phyloP scores from a whole-genome alignment of 2,797 vertebrate genomes.

The Anguilla obscura region DNA sequence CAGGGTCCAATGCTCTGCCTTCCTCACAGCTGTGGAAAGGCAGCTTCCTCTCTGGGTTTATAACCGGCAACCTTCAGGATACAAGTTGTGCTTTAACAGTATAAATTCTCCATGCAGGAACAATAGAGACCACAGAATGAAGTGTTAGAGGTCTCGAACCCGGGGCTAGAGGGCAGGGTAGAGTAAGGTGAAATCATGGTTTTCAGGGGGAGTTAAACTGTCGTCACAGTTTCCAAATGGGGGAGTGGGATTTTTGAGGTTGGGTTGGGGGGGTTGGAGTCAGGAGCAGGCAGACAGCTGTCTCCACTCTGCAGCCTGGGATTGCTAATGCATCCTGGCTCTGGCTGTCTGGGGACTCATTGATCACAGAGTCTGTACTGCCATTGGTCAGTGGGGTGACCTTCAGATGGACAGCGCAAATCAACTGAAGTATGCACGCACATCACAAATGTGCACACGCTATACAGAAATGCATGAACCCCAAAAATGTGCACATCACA shows the following conservation, averaged over 20 bases:
- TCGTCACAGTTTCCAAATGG: background rate
- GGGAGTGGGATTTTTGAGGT: background rate
- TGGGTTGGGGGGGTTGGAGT: background rate
- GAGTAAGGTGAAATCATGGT: background rate
- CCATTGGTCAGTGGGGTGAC: background rate
- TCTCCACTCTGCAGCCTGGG: background rate
- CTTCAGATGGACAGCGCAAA: background rate
- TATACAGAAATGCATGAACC: background rate
- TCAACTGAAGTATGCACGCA: background rate
- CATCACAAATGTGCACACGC: background rate
- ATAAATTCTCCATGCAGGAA: background rate
- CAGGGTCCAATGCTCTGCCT: background rate
- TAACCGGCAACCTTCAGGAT: background rate
- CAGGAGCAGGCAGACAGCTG: background rate
- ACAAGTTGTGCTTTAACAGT: background rate
- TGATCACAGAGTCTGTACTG: background rate
- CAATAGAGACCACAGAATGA: background rate
- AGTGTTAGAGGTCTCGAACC: background rate
- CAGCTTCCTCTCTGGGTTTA: background rate
- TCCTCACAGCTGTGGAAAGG: background rate
- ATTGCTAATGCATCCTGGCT: conserved; percentile 6
- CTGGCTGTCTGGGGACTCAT: background rate
- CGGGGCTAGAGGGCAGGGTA: background rate
- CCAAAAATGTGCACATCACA: too few species aligned
- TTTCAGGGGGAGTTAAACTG: background rate